Evolutionary conservation across 2,113 vertebrate genomes (phyloP), one percentile per base, ranked within the genome.

Genomic region (Ceyx melanurus): DNA sequence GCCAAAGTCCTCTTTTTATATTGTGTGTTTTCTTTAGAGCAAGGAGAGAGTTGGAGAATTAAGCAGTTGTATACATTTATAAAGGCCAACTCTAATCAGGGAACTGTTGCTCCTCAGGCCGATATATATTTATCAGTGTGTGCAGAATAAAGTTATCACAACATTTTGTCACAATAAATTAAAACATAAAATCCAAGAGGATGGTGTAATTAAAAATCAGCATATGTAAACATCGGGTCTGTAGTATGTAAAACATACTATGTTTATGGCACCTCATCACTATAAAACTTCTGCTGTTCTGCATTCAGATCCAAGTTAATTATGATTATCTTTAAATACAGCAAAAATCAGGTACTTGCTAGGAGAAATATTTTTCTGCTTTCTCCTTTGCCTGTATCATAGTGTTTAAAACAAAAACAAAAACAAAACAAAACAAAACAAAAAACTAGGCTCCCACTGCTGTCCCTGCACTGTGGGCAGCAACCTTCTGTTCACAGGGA

Each of bases 151-250:
- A 88, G 9, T 6, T 35, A 31, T 68, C 48, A 56, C 29, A 81
- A 28, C 15, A 28, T 33, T 58, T 33, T 88, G 31, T 42, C 2
- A 2, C 3, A 1, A 5, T 88, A 75, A 58, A 58, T 42, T 67
- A 67, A 71, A 82, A 46, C 4, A 68, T 3, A 81, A 89, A 57
- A 26, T 37, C 5, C 5, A 1, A 0, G 7, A 11, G 11, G 4
- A 1, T 46, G 11, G 3, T 21, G 20, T 43, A 56, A 56, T 33
- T 83, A 48, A 83, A 82, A 79, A 60, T 50, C 11, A 75, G 19
- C 1, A 0, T 56, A 25, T 45, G 4, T 51, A 28, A 65, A 28
- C 0, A 0, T 46, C 15, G 3, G 26, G 15, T 43, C 28, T 31
- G 11, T 42, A 48, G 57, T 2, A 21, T 13, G 14, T 64, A 54